These are phyloP conservation scores for Mercenaria mercenaria DNA, from an alignment of 1,140 invertebrate genomes.

Conservation along the genomic window DNA sequence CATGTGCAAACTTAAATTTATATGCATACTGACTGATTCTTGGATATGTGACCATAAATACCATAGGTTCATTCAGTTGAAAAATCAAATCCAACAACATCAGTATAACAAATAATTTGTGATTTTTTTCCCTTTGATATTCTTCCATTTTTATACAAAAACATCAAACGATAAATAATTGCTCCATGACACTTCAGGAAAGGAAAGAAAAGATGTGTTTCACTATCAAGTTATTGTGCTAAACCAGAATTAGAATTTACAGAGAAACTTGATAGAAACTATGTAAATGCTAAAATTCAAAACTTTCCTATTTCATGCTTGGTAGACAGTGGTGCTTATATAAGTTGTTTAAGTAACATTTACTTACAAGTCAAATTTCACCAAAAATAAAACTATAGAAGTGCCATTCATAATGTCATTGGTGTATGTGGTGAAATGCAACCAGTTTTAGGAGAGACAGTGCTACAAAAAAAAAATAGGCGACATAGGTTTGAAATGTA, in stretches of 20 bases:
- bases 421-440: background rate
- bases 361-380: background rate
- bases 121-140: too few species aligned
- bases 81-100: too few species aligned
- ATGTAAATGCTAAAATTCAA: background rate
- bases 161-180: background rate
- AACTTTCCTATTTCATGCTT: background rate
- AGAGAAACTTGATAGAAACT: background rate
- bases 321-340: background rate
- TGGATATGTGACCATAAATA: too few species aligned
- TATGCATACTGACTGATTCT: too few species aligned
- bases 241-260: background rate
- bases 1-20: too few species aligned
- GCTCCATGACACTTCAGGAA: background rate
- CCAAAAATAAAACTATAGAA: background rate
- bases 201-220: background rate
- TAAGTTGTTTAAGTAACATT: background rate
- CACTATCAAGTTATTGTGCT: background rate
- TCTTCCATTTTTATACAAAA: too few species aligned
- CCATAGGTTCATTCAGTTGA: too few species aligned
- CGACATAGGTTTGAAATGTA: background rate
- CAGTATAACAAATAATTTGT: too few species aligned
- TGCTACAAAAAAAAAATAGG: background rate
- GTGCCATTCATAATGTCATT: background rate
- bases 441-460: background rate